Evolutionary conservation across 2,113 vertebrate species (phyloP).

Genomic region (Rynchops niger): DNA sequence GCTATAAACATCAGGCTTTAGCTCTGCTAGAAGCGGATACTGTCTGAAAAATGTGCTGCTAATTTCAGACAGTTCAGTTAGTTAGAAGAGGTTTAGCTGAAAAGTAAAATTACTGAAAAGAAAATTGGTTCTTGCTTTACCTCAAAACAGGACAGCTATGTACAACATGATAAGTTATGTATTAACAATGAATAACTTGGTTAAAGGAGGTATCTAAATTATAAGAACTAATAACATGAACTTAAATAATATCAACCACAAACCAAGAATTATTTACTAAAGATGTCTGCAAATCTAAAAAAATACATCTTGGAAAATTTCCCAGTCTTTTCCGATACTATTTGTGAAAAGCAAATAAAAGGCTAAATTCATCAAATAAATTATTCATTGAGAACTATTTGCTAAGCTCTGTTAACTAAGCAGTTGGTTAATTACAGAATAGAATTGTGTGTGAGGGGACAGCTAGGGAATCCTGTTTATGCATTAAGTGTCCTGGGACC

Average conservation of each 20-base stretch:
- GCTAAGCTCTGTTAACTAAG: background rate
- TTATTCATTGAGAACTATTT: constrained; percentile 7
- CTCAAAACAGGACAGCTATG: background rate
- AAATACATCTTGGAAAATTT: background rate
- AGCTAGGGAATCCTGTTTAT: background rate
- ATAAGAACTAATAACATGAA: background rate
- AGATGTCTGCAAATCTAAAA: background rate
- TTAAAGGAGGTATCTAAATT: background rate
- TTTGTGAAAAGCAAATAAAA: background rate
- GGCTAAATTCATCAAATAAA: background rate
- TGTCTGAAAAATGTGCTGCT: background rate
- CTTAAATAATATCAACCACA: background rate
- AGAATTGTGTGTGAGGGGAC: background rate
- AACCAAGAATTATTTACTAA: background rate
- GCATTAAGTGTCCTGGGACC: background rate
- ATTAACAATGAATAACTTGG: background rate
- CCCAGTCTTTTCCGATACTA: background rate
- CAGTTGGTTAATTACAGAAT: constrained; percentile 9
- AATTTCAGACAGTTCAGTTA: background rate
- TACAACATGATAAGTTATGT: background rate
- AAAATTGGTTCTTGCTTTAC: background rate
- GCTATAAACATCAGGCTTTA: background rate
- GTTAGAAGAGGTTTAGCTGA: background rate
- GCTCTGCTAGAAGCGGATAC: background rate
- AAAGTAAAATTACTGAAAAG: background rate